Conservation (phyloP, 2,113 vertebrate species). For the Phyllostomus hastatus region DNA sequence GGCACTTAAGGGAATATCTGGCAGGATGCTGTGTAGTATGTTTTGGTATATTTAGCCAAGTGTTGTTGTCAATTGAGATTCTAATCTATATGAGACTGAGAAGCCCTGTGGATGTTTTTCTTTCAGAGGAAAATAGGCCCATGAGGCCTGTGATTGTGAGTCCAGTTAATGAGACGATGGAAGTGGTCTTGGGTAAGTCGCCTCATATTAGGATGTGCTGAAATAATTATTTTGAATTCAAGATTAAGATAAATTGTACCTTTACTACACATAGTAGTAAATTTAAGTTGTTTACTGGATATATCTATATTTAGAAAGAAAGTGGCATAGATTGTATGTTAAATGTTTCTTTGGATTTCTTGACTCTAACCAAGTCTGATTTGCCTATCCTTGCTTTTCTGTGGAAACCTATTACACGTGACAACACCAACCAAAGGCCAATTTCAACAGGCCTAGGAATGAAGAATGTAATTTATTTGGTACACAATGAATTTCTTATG, state of each 20-base stretch:
- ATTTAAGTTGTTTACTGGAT: neutral
- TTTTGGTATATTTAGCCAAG: neutral
- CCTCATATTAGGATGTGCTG: neutral
- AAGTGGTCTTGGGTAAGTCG: conserved; percentile 85
- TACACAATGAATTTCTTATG: neutral
- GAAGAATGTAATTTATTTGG: neutral
- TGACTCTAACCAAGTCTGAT: neutral
- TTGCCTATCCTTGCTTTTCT: neutral
- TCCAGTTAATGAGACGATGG: conserved; percentile 82
- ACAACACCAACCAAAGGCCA: neutral
- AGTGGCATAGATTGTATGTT: neutral
- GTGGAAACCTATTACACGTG: neutral
- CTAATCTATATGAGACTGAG: neutral
- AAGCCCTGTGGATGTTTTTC: neutral
- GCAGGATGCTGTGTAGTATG: neutral
- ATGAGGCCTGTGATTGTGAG: conserved; percentile 79
- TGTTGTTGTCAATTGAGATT: neutral
- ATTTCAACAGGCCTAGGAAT: neutral
- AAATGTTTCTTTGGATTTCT: neutral
- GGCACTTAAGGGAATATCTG: neutral
- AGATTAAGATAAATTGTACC: neutral
- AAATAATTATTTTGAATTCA: neutral
- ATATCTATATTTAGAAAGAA: neutral
- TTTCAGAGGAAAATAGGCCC: conserved; percentile 59
- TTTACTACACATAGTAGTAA: neutral